Evolutionary conservation across 2,113 vertebrate species (phyloP), one percentile per base, ranked within the genome.

Genomic region (Sapayoa aenigma): DNA sequence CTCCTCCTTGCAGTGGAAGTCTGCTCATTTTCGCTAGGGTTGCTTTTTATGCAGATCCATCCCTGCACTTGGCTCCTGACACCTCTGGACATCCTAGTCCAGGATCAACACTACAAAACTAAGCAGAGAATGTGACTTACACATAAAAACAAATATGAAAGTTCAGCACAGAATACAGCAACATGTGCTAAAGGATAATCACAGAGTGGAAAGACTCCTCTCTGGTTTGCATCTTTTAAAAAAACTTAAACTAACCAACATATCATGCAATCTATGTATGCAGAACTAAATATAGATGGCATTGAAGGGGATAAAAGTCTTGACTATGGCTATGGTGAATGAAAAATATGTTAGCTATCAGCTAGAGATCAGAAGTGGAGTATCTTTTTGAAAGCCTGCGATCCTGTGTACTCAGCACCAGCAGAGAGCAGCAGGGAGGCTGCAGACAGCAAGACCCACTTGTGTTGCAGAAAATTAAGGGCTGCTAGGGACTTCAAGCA

Each of bases 91-190:
- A 91, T 9, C 19, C 55, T 1, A 13, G 22, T 18, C 42, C 52
- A 90, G 65, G 23, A 77, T 18, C 50, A 41, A 31, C 28, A 30
- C 17, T 20, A 41, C 35, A 63, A 35, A 62, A 58, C 2, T 31
- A 24, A 72, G 30, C 39, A 50, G 33, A 37, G 30, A 89, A 89
- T 11, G 16, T 9, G 35, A 39, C 55, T 76, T 46, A 12, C 27
- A 63, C 46, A 4, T 30, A 52, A 62, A 12, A 76, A 14, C 15
- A 19, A 19, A 35, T 39, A 9, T 27, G 28, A 42, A 75, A 79
- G 72, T 68, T 94, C 62, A 95, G 52, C 93, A 86, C 9, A 12
- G 66, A 95, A 78, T 80, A 95, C 3, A 96, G 75, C 55, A 67
- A 50, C 37, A n/a, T 28, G 65, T 87, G 67, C 81, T 89, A 93